A percentile compares a stretch with the other conserved stretches of the same genome.
phyloP scores from a whole-genome alignment of 2,888 invertebrate genomes.

The Chymomyza caudatula region DNA sequence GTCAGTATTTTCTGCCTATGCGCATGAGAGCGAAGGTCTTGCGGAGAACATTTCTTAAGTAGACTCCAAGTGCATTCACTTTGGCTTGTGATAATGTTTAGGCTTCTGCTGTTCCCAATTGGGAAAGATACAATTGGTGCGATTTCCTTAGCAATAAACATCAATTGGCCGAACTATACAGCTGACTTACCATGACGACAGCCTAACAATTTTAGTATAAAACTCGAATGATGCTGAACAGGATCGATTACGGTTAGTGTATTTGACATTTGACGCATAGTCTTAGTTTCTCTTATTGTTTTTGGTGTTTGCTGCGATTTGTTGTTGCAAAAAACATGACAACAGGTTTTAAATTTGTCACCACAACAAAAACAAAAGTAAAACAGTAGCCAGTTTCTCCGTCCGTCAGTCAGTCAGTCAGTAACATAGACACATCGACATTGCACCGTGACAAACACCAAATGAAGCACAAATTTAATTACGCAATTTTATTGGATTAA shows the following conservation, averaged over 20 bases:
- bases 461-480: conserved; percentile 79
- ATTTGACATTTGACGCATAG: background rate
- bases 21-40: too few species aligned
- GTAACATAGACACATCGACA: conserved; percentile 9
- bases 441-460: conserved; percentile 66
- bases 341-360: conserved; percentile 71
- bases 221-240: too few species aligned
- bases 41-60: too few species aligned
- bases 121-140: too few species aligned
- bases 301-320: conserved; percentile 20
- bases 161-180: too few species aligned
- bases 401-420: conserved; percentile 10
- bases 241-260: background rate
- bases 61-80: too few species aligned
- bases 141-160: too few species aligned
- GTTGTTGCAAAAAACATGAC: conserved; percentile 24
- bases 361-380: conserved; percentile 56
- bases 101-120: too few species aligned
- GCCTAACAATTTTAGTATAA: too few species aligned
- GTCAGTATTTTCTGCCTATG: too few species aligned
- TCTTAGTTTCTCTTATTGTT: background rate
- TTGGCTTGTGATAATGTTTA: too few species aligned
- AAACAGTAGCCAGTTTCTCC: background rate
- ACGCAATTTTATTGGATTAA: conserved; percentile 79
- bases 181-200: too few species aligned